Evolutionary conservation across 1,140 invertebrate genomes (phyloP).

Genomic region (Drosophila persimilis): DNA sequence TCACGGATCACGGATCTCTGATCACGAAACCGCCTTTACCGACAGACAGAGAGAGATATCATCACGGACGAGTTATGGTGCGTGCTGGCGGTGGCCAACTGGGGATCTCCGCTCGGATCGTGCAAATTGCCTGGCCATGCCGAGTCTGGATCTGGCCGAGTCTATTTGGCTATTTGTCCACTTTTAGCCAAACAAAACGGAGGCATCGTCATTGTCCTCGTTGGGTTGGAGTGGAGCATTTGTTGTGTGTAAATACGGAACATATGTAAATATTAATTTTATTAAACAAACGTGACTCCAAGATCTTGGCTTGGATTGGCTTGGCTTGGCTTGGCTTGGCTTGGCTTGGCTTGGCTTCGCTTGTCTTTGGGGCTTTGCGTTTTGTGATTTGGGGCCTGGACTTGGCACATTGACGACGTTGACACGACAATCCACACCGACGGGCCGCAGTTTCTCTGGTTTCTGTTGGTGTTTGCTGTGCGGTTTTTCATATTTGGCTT

Average conservation of each 20-base stretch:
- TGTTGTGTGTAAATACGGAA: conserved; percentile 68
- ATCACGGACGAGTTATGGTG: conserved; percentile 41
- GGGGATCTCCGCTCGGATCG: conserved; percentile 47
- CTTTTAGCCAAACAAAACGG: conserved; percentile 47
- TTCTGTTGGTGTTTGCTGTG: conserved; percentile 17
- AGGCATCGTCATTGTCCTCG: conserved; percentile 3
- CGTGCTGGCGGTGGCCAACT: conserved; percentile 23
- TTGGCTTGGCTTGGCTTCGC: conserved; percentile 2
- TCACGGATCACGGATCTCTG: conserved; percentile 28
- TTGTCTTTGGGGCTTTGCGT: conserved; percentile 1
- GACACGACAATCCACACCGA: conserved; percentile 47
- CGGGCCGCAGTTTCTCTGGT: no score
- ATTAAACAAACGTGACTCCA: conserved; percentile 76
- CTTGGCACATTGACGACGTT: conserved; percentile 49
- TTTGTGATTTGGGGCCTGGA: conserved; percentile 3
- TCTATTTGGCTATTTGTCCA: conserved; percentile 70
- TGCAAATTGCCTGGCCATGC: conserved; percentile 75
- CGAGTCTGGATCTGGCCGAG: conserved; percentile 3
- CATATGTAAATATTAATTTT: conserved; percentile 82
- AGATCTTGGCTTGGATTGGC: conserved; percentile 49
- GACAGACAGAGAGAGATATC: conserved; percentile 23
- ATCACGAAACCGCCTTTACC: conserved; percentile 23
- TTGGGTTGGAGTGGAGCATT: no score
- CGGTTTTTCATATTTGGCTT: conserved; percentile 58
- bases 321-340: conserved; percentile 5